A percentile compares a stretch with the other conserved stretches of the same genome.
phyloP scores from a whole-genome alignment of 2,888 invertebrate species.

The Caenorhabditis sulstoni region DNA sequence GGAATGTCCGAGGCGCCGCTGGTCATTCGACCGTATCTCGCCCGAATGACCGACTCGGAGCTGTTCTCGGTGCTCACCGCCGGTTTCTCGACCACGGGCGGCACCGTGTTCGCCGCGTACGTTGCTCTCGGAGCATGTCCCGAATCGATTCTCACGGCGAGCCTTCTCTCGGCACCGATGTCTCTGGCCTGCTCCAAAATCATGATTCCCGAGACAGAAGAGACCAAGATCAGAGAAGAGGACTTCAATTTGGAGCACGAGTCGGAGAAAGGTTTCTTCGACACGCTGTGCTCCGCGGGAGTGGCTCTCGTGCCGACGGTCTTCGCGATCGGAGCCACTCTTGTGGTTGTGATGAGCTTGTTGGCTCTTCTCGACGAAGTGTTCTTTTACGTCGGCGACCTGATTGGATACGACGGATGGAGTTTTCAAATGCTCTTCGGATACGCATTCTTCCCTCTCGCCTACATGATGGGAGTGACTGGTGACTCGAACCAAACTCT shows the following conservation, averaged over 20 bases:
- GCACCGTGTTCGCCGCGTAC: slow-evolving; percentile 92
- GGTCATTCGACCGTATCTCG: slow-evolving; percentile 90
- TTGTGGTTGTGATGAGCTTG: slow-evolving; percentile 92
- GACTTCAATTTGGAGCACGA: slow-evolving; percentile 84
- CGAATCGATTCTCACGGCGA: slow-evolving; percentile 88
- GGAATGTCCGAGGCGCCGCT: slow-evolving; percentile 89
- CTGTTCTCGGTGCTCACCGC: slow-evolving; percentile 93
- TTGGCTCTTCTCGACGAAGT: slow-evolving; percentile 90
- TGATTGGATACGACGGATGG: slow-evolving; percentile 86
- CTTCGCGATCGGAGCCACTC: slow-evolving; percentile 91
- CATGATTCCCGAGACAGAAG: slow-evolving; percentile 91
- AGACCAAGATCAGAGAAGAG: slow-evolving; percentile 85
- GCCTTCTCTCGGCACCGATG: slow-evolving; percentile 96
- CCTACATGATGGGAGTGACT: slow-evolving; percentile 88
- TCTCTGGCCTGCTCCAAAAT: slow-evolving; percentile 92
- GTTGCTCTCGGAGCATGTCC: slow-evolving; percentile 82
- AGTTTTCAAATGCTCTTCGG: slow-evolving; percentile 86
- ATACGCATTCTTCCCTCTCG: slow-evolving; percentile 92
- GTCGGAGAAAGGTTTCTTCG: slow-evolving; percentile 33
- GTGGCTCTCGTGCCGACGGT: slow-evolving; percentile 85
- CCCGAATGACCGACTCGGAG: slow-evolving; percentile 90
- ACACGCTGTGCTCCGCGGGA: slow-evolving; percentile 33
- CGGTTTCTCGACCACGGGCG: slow-evolving; percentile 96
- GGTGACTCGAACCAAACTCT: slow-evolving; percentile 69
- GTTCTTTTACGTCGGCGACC: slow-evolving; percentile 88